Evolutionary conservation across 1,140 invertebrate genomes (phyloP), one percentile per base, ranked within the genome.

Genomic region (Copidosoma floridanum): DNA sequence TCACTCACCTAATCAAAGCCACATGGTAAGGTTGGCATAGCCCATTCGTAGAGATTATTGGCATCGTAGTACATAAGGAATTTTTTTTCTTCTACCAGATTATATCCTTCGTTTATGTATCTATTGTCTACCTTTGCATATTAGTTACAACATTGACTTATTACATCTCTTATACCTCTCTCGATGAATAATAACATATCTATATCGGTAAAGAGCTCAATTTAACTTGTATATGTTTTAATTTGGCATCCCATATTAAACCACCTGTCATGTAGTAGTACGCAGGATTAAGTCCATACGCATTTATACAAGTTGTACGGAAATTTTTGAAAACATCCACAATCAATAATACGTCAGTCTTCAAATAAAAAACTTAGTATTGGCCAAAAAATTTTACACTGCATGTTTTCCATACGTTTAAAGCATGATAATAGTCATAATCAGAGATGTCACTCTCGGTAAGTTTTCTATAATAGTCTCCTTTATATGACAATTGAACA

Each of bases 51-150:
- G 3, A 48, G 46, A n/a, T 48, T 48, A 24, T 48, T 29, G 12
- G 11, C 81, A 76, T 84, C 82, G 23, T 76, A 69, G 69, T 83
- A 83, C 16, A 69, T 61, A 26, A 83, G 44, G 68, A 68, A 80
- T 20, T 68, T 71, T 44, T 41, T 52, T n/a, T 54, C 43, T 64
- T 6, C 29, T 8, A 8, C 29, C 6, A 12, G 29, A 32, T 32
- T 0, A 32, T 32, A 63, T 74, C 56, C 18, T 50, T 8, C 29
- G 6, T 32, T 16, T 57, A 81, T 67, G 66, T 76, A 79, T 44
- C 64, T 59, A 69, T 83, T 82, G 67, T 82, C 83, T 8, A 81
- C 79, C 59, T 68, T 70, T n/a, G 71, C 71, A 70, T 75, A 65
- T 16, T 77, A 27, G 66, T 73, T 71, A 48, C 57, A 64, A 62